Evolutionary conservation across 2,888 invertebrate genomes (phyloP), one percentile per base, ranked within the genome.

Genomic region (Agonum fuliginosum): DNA sequence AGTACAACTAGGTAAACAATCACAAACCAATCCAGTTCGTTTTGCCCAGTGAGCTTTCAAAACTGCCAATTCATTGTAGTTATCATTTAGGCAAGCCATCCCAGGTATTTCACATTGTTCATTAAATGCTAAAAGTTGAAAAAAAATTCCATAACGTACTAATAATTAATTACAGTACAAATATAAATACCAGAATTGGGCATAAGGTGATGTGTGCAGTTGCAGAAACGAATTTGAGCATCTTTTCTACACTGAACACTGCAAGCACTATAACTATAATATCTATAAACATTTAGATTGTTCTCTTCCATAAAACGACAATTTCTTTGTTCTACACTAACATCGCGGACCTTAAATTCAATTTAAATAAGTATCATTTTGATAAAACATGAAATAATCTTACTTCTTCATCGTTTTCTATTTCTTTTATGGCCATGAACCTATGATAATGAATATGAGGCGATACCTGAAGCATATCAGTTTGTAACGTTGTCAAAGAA

Each of bases 201-300:
- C 87, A 93, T 92, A 62, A 93, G 88, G 83, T 93, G 93, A 81
- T 93, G 93, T 43, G 91, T 90, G 84, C 94, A 94, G 65, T 90
- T 89, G 83, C 94, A 94, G 2, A 88, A 82, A 14, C 88, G 84
- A 19, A 91, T 81, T 82, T 93, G 93, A 0, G 90, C 90, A 78
- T 88, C 87, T 84, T 92, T 92, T 54, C 93, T 89, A 81, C 93
- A 94, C 76, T 92, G 91, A 0, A 93, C 91, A 0, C 90, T 90
- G 82, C 94, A 95, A 0, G 93, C 91, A 82, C 92, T 93, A 83
- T 92, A 93, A 51, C 93, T 94, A 83, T 94, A 94, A 78, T 89
- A 87, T 0, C 89, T 88, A 84, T 93, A 93, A 0, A 93, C 88
- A 22, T 90, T 88, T 6, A 90, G 86, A 65, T 89, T 85, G 71